Conservation (phyloP, 2,113 vertebrate species). For the Cololabis saira region DNA sequence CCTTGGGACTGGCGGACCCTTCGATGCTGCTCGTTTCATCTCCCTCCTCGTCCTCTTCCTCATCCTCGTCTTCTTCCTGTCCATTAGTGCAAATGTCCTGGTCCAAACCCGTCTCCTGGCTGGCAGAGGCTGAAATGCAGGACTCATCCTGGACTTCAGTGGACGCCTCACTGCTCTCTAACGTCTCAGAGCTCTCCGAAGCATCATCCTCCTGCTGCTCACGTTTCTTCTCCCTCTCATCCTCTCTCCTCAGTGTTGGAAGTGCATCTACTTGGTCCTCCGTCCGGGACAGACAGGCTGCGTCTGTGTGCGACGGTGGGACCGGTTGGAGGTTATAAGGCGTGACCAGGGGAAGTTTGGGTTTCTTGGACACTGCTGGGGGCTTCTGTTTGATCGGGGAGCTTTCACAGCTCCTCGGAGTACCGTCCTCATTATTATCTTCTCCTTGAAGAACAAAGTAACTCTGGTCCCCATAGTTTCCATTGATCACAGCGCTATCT, state of each 20-base stretch:
- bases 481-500: constrained; percentile 24
- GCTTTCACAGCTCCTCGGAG: constrained; percentile 57
- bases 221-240: constrained; percentile 56
- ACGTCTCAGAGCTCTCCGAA: constrained; percentile 69
- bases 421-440: constrained; percentile 39
- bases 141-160: constrained; percentile 58
- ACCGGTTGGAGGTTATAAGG: constrained; percentile 47
- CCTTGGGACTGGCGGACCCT: constrained; percentile 74
- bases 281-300: background rate
- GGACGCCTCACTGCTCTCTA: constrained; percentile 75
- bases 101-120: constrained; percentile 60
- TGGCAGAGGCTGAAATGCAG: background rate
- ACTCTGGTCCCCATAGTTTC: constrained; percentile 29
- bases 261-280: constrained; percentile 54
- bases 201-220: constrained; percentile 60
- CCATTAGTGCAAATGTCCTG: constrained; percentile 66
- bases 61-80: constrained; percentile 60
- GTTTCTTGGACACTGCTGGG: constrained; percentile 91
- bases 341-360: constrained; percentile 86
- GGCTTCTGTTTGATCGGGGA: constrained; percentile 87
- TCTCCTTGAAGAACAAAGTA: constrained; percentile 32
- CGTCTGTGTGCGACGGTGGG: constrained; percentile 21
- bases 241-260: constrained; percentile 36
- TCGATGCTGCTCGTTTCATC: constrained; percentile 73
- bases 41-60: constrained; percentile 70